Conservation (phyloP, 30 jellyfish, hydroid and myxozoan species). For the Nemopilema nomurai region DNA sequence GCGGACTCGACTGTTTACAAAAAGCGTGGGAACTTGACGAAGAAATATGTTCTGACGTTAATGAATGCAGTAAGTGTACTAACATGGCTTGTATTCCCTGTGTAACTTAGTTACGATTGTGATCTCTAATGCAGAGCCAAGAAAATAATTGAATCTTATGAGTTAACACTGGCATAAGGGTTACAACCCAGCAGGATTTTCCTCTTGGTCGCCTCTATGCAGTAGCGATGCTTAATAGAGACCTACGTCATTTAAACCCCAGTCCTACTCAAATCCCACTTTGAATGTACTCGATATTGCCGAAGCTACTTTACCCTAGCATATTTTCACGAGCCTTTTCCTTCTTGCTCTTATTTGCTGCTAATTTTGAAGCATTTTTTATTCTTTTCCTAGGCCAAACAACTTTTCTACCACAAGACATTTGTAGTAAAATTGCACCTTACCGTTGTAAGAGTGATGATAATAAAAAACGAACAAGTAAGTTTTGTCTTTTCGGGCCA, state of each 20-base stretch:
- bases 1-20: constrained; percentile 77
- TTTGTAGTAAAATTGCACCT: constrained; percentile 59
- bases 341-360: too few relatives aligned
- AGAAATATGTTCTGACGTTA: constrained; percentile 77
- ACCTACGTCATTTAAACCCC: too few relatives aligned
- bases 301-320: too few relatives aligned
- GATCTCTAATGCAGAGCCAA: neutral
- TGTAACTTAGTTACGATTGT: neutral
- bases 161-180: neutral
- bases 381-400: constrained; percentile 48
- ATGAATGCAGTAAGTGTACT: constrained; percentile 67
- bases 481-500: neutral
- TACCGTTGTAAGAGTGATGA: constrained; percentile 58
- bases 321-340: too few relatives aligned
- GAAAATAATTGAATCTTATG: neutral
- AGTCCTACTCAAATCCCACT: too few relatives aligned
- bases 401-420: constrained; percentile 48
- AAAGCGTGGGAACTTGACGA: constrained; percentile 74
- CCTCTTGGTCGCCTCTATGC: too few relatives aligned
- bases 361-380: too few relatives aligned
- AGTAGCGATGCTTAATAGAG: too few relatives aligned
- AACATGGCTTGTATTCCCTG: neutral
- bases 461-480: constrained; percentile 59
- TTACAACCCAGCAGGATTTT: too few relatives aligned
- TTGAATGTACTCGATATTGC: too few relatives aligned